Percentiles rank a stretch among this genome's conserved stretches.
Conservation (phyloP, 2,797 vertebrate species). For the Enteromius radiatus region DNA sequence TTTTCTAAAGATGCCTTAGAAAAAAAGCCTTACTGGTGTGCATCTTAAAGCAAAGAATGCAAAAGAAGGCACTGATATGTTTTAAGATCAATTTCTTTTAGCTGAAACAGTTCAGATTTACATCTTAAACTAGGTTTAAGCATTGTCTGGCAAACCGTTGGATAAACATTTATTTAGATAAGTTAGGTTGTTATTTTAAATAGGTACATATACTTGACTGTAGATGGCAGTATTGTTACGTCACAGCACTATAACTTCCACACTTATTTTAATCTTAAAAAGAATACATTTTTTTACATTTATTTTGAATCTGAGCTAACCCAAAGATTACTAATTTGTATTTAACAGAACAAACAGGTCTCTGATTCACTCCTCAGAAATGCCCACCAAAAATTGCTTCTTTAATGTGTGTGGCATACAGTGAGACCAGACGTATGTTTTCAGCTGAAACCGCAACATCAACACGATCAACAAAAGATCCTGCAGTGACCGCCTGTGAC, state of each 20-base stretch:
- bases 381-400: neutral
- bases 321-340: neutral
- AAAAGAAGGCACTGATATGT: too few relatives aligned
- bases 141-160: too few relatives aligned
- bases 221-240: slow-evolving; percentile 48
- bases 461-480: slow-evolving; percentile 59
- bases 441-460: slow-evolving; percentile 46
- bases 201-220: slow-evolving; percentile 21
- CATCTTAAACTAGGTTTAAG: too few relatives aligned
- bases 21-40: too few relatives aligned
- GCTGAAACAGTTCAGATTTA: too few relatives aligned
- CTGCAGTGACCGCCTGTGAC: slow-evolving; percentile 61
- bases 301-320: neutral
- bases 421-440: slow-evolving; percentile 2
- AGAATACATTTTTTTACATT: neutral
- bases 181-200: too few relatives aligned
- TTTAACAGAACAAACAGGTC: neutral
- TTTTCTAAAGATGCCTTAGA: too few relatives aligned
- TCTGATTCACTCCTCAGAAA: neutral
- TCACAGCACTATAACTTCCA: neutral
- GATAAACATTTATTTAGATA: too few relatives aligned
- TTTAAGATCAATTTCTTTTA: too few relatives aligned
- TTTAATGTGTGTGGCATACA: neutral
- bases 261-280: neutral
- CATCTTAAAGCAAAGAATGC: too few relatives aligned